phyloP scores from a whole-genome alignment of 1,140 invertebrate genomes.

The Eubasilissa regina region DNA sequence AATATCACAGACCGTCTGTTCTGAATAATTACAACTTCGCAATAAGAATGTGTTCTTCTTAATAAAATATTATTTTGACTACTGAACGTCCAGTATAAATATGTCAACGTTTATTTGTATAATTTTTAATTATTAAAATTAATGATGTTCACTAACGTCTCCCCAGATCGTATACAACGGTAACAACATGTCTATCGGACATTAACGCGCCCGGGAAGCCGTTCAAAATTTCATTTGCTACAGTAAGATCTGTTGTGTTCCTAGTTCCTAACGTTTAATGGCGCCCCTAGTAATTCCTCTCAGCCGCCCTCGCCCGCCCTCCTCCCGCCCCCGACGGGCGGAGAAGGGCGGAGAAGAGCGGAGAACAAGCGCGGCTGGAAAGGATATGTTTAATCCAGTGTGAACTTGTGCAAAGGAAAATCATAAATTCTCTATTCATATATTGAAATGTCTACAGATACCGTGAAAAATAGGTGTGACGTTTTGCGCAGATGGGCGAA shows the following conservation, averaged over 20 bases:
- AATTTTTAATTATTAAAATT: not conserved
- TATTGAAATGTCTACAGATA: constrained; percentile 23
- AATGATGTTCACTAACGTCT: not conserved
- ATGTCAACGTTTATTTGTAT: too few species aligned
- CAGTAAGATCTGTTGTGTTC: not conserved
- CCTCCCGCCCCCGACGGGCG: not conserved
- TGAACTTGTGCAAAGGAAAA: not conserved
- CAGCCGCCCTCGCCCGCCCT: not conserved
- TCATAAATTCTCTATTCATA: constrained; percentile 25
- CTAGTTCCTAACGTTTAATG: not conserved
- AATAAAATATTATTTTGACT: too few species aligned
- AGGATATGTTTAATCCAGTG: constrained; percentile 3
- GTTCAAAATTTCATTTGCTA: constrained; percentile 17
- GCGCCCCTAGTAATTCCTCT: constrained; percentile 17
- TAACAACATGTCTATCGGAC: constrained; percentile 6
- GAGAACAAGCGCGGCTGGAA: constrained; percentile 6
- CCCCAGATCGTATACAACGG: not conserved
- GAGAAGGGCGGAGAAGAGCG: not conserved
- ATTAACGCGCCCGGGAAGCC: constrained; percentile 7
- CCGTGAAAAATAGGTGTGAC: constrained; percentile 10
- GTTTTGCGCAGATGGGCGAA: not conserved
- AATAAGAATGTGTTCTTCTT: too few species aligned
- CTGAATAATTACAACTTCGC: too few species aligned
- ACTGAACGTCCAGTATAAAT: too few species aligned
- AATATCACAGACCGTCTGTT: too few species aligned